Conservation (phyloP, 2,113 vertebrate species). For the Benitochromis conjunctus region DNA sequence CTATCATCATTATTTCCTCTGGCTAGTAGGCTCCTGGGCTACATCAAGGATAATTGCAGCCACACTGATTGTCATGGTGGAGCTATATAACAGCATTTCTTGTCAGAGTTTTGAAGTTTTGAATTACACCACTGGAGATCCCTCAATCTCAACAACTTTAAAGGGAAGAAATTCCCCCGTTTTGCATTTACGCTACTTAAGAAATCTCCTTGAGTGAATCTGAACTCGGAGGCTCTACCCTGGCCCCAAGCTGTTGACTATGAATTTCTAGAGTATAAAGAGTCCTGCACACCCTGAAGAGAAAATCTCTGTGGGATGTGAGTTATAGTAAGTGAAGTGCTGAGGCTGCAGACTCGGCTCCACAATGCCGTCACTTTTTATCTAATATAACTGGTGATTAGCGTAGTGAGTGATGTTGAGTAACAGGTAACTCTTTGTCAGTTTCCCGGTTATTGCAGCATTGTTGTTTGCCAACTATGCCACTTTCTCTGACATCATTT, state of each 20-base stretch:
- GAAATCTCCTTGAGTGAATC: background rate
- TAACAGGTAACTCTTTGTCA: constrained; percentile 7
- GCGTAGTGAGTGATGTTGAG: background rate
- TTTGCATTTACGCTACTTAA: constrained; percentile 22
- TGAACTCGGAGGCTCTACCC: constrained; percentile 5
- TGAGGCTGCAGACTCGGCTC: constrained; percentile 9
- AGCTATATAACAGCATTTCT: constrained; percentile 30
- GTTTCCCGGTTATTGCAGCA: constrained; percentile 28
- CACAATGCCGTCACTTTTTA: background rate
- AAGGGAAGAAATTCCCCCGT: background rate
- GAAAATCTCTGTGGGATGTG: background rate
- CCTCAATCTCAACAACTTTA: background rate
- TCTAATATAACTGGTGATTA: constrained; percentile 4
- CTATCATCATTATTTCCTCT: background rate
- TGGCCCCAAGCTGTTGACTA: background rate
- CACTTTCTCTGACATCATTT: constrained; percentile 55
- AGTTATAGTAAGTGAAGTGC: background rate
- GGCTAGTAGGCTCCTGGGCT: constrained; percentile 2
- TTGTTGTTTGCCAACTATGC: constrained; percentile 25
- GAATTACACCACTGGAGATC: constrained; percentile 34
- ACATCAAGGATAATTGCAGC: constrained; percentile 41
- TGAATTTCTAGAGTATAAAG: background rate
- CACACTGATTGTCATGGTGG: constrained; percentile 37
- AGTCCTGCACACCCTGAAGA: background rate
- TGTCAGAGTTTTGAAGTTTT: constrained; percentile 31